Conservation (phyloP, 2,113 vertebrate species). For the Pungitius pungitius region DNA sequence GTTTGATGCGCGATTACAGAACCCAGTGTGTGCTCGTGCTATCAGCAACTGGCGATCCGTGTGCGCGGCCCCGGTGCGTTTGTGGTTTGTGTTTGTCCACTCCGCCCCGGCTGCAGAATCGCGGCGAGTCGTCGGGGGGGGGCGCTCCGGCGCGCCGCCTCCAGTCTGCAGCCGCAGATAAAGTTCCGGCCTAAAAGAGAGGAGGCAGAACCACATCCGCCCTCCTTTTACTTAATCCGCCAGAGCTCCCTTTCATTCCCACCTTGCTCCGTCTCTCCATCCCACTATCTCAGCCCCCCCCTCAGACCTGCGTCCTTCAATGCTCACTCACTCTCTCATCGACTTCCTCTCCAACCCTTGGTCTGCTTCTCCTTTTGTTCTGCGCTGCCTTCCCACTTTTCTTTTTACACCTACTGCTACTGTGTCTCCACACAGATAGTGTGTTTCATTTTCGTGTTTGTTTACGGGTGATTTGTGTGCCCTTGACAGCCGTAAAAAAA, state of each 20-base stretch:
- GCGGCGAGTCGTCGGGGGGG: slow-evolving; percentile 16
- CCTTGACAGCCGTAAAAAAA: neutral
- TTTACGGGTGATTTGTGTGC: neutral
- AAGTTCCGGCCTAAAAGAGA: slow-evolving; percentile 62
- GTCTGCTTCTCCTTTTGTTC: no score
- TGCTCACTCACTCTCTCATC: slow-evolving; percentile 9
- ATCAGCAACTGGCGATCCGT: slow-evolving; percentile 49
- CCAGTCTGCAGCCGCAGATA: slow-evolving; percentile 72
- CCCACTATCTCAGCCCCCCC: slow-evolving; percentile 49
- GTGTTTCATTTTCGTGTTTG: neutral
- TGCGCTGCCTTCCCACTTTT: neutral
- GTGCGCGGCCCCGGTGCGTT: no score
- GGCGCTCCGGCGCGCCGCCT: slow-evolving; percentile 37
- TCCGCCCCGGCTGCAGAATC: slow-evolving; percentile 40
- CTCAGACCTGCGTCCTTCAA: slow-evolving; percentile 54
- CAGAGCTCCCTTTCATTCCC: slow-evolving; percentile 44
- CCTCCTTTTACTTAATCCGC: slow-evolving; percentile 58
- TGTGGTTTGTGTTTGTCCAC: slow-evolving; percentile 34
- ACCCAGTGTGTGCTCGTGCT: slow-evolving; percentile 5
- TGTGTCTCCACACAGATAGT: slow-evolving; percentile 7
- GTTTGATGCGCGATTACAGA: no score
- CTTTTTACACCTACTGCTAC: neutral
- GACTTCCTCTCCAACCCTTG: neutral
- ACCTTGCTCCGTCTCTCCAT: slow-evolving; percentile 53
- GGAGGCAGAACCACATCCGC: slow-evolving; percentile 51